These are phyloP conservation scores for Pomacea maculata DNA, from an alignment of 1,140 invertebrate species.

Conservation along the genomic window DNA sequence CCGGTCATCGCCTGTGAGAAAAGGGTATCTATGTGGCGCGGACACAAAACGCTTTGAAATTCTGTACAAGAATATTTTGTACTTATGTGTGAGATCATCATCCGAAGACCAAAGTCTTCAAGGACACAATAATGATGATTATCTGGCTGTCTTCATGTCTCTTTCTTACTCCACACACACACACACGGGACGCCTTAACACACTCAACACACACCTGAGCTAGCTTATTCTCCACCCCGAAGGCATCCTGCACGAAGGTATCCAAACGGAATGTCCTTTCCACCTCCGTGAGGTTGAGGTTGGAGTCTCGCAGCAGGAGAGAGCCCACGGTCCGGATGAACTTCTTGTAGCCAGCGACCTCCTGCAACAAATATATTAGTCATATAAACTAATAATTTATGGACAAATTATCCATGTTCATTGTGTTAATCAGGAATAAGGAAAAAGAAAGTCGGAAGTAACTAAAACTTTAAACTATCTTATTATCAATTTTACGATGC, in stretches of 20 bases:
- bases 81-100: background rate
- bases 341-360: constrained; percentile 69
- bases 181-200: background rate
- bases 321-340: constrained; percentile 70
- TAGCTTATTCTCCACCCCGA: constrained; percentile 71
- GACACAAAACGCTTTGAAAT: too few relatives aligned
- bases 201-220: constrained; percentile 68
- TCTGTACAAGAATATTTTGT: too few relatives aligned
- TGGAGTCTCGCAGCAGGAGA: constrained; percentile 60
- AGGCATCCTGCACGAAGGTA: constrained; percentile 71
- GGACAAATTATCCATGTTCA: too few relatives aligned
- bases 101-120: background rate
- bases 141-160: too few relatives aligned
- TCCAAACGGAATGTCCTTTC: constrained; percentile 66
- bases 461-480: too few relatives aligned
- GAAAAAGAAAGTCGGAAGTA: too few relatives aligned
- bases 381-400: too few relatives aligned
- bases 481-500: too few relatives aligned
- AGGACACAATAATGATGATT: background rate
- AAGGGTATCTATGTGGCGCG: too few relatives aligned
- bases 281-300: constrained; percentile 37
- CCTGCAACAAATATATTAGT: constrained; percentile 41
- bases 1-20: too few relatives aligned
- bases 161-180: background rate
- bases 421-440: too few relatives aligned